These are phyloP conservation scores for Arothron firmamentum DNA, from an alignment of 2,113 vertebrate species.

Conservation along the genomic window DNA sequence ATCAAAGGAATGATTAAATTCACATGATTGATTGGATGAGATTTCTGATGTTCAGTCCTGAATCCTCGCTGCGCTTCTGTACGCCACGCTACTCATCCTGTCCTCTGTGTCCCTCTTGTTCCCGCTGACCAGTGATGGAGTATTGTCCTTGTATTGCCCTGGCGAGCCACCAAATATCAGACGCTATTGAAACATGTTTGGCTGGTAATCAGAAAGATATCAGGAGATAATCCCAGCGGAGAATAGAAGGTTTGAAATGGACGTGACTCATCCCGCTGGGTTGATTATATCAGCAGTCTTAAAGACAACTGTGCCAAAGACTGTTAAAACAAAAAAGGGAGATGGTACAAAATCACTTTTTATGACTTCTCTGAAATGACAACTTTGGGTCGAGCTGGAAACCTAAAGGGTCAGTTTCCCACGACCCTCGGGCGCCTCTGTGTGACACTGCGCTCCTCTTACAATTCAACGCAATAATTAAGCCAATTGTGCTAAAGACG, in stretches of 20 bases:
- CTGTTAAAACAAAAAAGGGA: no score
- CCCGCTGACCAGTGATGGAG: not conserved
- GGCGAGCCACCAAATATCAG: not conserved
- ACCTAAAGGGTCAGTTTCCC: no score
- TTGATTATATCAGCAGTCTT: not conserved
- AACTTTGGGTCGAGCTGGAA: no score
- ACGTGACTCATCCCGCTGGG: not conserved
- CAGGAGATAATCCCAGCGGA: not conserved
- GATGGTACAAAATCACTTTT: no score
- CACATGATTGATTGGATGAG: not conserved
- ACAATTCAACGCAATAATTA: no score
- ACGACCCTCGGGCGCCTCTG: no score
- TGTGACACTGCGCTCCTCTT: no score
- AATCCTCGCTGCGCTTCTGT: not conserved
- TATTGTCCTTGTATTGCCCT: not conserved
- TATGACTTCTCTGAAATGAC: no score
- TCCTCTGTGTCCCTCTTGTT: slow-evolving; percentile 18
- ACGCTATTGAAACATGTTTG: no score
- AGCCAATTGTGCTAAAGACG: no score
- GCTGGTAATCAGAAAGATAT: not conserved
- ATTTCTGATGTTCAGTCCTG: not conserved
- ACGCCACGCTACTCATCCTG: slow-evolving; percentile 6
- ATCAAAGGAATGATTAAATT: not conserved
- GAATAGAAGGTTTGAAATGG: no score
- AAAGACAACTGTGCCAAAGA: no score